These are phyloP conservation scores for Avahi laniger DNA, from an alignment of 2,797 vertebrate species.

Conservation along the genomic window DNA sequence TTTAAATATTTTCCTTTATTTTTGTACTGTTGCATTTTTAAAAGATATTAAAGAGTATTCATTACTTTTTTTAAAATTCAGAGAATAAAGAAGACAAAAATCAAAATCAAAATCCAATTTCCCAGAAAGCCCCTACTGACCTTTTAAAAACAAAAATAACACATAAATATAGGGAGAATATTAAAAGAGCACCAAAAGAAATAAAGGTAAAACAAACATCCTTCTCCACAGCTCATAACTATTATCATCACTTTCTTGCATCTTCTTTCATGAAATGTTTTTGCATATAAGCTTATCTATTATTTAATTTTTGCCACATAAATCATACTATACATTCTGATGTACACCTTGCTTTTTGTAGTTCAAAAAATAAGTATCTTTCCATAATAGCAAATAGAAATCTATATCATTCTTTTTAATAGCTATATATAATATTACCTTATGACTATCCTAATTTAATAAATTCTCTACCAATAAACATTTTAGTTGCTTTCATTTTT, in stretches of 20 bases:
- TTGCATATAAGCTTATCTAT: neutral
- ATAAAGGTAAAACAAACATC: conserved; percentile 10
- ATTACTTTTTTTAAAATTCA: conserved; percentile 32
- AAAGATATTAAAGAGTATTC: conserved; percentile 2
- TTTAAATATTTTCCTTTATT: conserved; percentile 25
- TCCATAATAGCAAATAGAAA: neutral
- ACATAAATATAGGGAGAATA: neutral
- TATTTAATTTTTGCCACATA: conserved; percentile 29
- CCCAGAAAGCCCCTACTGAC: neutral
- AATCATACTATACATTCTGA: neutral
- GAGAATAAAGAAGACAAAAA: conserved; percentile 5
- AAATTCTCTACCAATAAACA: neutral
- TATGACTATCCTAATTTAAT: conserved; percentile 7
- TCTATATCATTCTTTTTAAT: neutral
- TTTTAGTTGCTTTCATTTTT: neutral
- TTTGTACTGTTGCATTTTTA: conserved; percentile 7
- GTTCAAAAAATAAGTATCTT: neutral
- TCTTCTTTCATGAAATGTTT: conserved; percentile 6
- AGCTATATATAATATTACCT: neutral
- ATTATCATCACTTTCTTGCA: neutral
- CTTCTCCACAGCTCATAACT: neutral
- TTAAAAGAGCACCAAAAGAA: neutral
- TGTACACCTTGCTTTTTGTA: neutral
- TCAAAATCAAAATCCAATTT: neutral
- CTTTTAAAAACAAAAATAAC: conserved; percentile 37